Evolutionary conservation across 2,113 vertebrate species (phyloP), one percentile per base, ranked within the genome.

Genomic region (Semicossyphus pulcher): DNA sequence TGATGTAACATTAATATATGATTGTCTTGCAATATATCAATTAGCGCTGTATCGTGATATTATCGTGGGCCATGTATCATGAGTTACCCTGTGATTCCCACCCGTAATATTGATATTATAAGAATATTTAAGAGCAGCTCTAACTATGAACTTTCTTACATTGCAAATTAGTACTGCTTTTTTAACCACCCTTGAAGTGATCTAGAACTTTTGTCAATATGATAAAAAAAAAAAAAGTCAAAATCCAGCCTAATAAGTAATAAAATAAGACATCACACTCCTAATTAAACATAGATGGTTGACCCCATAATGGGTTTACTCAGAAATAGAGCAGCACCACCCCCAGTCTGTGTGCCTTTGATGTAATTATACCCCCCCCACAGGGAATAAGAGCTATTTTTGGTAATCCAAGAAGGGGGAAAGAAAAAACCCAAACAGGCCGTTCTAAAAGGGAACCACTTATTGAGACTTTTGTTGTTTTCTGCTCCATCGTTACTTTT

Each of bases 351-450:
- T 65, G 72, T 49, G 21, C 29, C 10, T 78, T 80, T 78, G 71
- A 86, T 83, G 58, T 90, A 89, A 92, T 92, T 86, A 85, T 85
- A 86, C 80, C 42, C 72, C 67, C 60, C 53, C 75, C 78, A 48
- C 21, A 57, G 81, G 64, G 72, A 68, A 34, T 71, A 37, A 64
- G 14, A 5, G 42, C 52, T 87, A 85, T 88, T 79, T 90, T 67
- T 76, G 71, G 62, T 32, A 32, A 26, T 56, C 76, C 14, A 32
- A 41, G 49, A 65, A 45, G 36, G 63, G 12, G 15, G 28, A 42
- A 34, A 21, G 28, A 49, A 31, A 37, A 63, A 36, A 72, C 5
- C 47, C 53, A 84, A 83, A 85, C 76, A 48, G 47, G 15, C 47
- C 75, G 57, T 84, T 85, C 44, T 23, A 71, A 62, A 84, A 36